Evolutionary conservation across 92 coral and sea anemone genomes (phyloP), one percentile per base, ranked within the genome.

Genomic region (Chrysogorgia sp.): DNA sequence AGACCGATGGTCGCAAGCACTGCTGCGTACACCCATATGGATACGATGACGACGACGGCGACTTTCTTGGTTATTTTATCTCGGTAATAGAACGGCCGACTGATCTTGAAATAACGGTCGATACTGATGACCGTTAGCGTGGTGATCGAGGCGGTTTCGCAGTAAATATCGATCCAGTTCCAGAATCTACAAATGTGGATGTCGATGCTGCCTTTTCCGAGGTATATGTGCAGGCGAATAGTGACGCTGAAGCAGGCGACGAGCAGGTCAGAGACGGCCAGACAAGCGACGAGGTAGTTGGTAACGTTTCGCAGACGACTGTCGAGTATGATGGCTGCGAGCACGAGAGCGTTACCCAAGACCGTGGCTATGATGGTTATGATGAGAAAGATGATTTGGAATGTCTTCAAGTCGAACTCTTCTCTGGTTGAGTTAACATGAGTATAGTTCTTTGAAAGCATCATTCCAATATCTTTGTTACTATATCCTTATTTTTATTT

Each of bases 91-190:
- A 96, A 96, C n/a, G 99, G 99, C 31, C 86, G 88, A 77, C 97
- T 96, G 75, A 96, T 96, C 81, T 92, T 96, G 70, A 92, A 74
- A 75, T 91, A 88, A 40, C 99, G 88, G 75, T 96, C 99, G 6
- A 96, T 67, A 58, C 97, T 87, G 63, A 96, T 96, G 22, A 96
- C 92, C 0, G 99, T 96, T 57, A 96, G 84, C 35, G 90, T 96
- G 1, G 90, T 91, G 7, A 96, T 89, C 0, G 99, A 96, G 19
- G 99, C 97, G 2, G 99, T 97, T 19, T 91, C 97, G 33, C 97
- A 96, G 17, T 74, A 83, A 86, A 96, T 86, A 78, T 96, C 99
- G 8, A 83, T 80, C 99, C 99, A 96, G 58, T 87, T 88, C 96
- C 92, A 96, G 15, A 83, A 61, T 22, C 58, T 59, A 47, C 99